These are phyloP conservation scores for Beris morrisii DNA, from an alignment of 2,888 invertebrate species.

Conservation along the genomic window DNA sequence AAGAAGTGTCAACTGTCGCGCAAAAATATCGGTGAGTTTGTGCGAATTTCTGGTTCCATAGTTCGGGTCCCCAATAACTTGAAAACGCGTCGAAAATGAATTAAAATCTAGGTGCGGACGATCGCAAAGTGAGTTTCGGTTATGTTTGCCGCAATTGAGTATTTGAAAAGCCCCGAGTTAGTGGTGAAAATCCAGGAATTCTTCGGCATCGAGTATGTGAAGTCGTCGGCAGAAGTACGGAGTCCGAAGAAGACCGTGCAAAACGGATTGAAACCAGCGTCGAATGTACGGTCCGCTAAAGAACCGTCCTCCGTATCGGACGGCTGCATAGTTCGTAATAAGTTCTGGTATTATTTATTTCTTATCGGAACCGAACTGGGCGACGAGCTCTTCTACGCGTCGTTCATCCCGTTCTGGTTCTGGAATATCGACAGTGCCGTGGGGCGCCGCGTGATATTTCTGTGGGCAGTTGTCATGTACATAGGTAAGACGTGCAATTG, in stretches of 20 bases:
- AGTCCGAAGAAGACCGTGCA: constrained; percentile 2
- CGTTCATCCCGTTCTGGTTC: constrained; percentile 92
- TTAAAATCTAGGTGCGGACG: not conserved
- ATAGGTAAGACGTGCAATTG: constrained; percentile 63
- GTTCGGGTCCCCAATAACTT: not conserved
- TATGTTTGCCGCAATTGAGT: constrained; percentile 58
- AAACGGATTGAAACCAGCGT: too few relatives aligned
- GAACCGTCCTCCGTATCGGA: not conserved
- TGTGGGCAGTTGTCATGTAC: constrained; percentile 84
- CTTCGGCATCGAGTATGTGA: constrained; percentile 69
- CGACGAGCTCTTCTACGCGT: constrained; percentile 87
- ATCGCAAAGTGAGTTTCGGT: not conserved
- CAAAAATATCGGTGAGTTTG: not conserved
- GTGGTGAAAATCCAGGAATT: constrained; percentile 78
- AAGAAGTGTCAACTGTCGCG: not conserved
- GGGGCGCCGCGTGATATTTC: constrained; percentile 76
- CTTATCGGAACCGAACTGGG: constrained; percentile 83
- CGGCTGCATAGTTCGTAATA: constrained; percentile 61
- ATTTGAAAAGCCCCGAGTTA: constrained; percentile 73
- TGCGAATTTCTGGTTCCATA: not conserved
- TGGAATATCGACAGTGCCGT: constrained; percentile 92
- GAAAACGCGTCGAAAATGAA: constrained; percentile 9
- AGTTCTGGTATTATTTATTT: constrained; percentile 84
- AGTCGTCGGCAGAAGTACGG: not conserved
- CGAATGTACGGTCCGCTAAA: too few relatives aligned